Evolutionary conservation across 2,113 vertebrate genomes (phyloP).

Genomic region (Campylomormyrus tamandua): DNA sequence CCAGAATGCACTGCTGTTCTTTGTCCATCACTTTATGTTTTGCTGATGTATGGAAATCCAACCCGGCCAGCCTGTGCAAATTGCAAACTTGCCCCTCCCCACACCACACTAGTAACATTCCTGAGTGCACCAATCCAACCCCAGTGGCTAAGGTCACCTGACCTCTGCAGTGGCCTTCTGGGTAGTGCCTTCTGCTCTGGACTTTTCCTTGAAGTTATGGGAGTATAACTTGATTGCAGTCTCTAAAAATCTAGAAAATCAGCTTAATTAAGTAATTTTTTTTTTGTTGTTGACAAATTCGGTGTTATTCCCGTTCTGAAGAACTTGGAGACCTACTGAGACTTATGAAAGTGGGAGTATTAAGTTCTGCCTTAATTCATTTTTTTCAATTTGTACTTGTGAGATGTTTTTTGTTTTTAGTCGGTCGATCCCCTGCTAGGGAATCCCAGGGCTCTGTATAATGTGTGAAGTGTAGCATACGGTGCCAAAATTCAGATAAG

Average conservation of each 20-base stretch:
- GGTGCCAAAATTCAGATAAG: not conserved
- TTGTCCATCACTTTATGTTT: not conserved
- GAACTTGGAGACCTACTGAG: not conserved
- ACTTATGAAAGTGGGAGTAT: not conserved
- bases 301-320: not conserved
- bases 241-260: not conserved
- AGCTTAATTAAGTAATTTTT: not conserved
- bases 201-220: not conserved
- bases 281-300: not conserved
- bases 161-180: not conserved
- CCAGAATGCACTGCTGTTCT: not conserved
- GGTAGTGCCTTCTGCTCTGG: not conserved
- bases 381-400: not conserved
- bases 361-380: not conserved
- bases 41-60: slow-evolving; percentile 1
- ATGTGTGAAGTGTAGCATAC: not conserved
- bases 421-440: not conserved
- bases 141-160: not conserved
- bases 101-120: not conserved
- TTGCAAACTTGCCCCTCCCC: not conserved
- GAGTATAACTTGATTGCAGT: not conserved
- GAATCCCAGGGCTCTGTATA: not conserved
- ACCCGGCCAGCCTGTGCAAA: not conserved
- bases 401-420: not conserved
- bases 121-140: not conserved